These are phyloP conservation scores for Eristalis pertinax DNA, from an alignment of 2,888 invertebrate genomes.

Conservation along the genomic window DNA sequence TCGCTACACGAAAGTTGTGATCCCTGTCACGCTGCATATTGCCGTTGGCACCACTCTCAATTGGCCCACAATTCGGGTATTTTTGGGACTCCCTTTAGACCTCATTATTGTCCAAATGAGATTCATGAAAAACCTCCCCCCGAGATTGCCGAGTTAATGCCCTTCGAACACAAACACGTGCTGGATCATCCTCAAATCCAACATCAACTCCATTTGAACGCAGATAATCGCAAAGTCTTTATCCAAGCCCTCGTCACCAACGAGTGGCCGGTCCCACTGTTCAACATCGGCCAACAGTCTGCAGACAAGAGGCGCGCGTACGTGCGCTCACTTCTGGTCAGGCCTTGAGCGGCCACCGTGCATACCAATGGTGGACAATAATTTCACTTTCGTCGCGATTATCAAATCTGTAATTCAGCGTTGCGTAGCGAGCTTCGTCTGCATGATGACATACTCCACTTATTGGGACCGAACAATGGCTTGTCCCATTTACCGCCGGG, in stretches of 20 bases:
- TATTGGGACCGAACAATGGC: slow-evolving; percentile 39
- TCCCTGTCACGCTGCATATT: too few species aligned
- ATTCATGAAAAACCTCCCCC: too few species aligned
- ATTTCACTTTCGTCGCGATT: slow-evolving; percentile 63
- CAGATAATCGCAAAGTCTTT: neutral
- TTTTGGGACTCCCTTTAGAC: too few species aligned
- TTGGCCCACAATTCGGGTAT: too few species aligned
- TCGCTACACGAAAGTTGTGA: too few species aligned
- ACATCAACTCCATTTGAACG: neutral
- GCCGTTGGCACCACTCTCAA: too few species aligned
- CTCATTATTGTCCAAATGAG: too few species aligned
- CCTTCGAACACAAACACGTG: too few species aligned
- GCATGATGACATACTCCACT: slow-evolving; percentile 57
- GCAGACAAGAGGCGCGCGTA: slow-evolving; percentile 39
- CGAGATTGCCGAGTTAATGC: too few species aligned
- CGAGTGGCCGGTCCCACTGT: slow-evolving; percentile 31
- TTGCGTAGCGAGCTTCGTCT: slow-evolving; percentile 26
- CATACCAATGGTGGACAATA: slow-evolving; percentile 59
- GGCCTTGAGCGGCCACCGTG: slow-evolving; percentile 39
- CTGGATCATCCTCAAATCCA: too few species aligned
- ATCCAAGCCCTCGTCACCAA: neutral
- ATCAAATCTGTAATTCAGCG: slow-evolving; percentile 53
- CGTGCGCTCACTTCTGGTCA: slow-evolving; percentile 49
- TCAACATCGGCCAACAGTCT: slow-evolving; percentile 9
- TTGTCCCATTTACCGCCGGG: slow-evolving; percentile 39